Evolutionary conservation across 2,113 vertebrate species (phyloP).

Genomic region (Cyanoderma ruficeps): DNA sequence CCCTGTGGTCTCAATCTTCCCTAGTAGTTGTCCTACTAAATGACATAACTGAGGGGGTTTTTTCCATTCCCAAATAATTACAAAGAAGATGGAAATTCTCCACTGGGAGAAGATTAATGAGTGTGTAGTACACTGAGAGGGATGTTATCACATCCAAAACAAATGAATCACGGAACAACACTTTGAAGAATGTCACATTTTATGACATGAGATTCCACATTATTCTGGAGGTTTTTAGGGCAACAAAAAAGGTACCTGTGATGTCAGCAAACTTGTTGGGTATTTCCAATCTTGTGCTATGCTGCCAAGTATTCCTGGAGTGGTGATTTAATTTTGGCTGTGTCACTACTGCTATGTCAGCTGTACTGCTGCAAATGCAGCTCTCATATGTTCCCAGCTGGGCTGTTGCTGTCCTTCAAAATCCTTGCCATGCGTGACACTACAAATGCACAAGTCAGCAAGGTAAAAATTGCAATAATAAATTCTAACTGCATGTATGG

Average conservation of each 20-base stretch:
- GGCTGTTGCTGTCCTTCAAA: constrained; percentile 61
- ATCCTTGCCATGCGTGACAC: neutral
- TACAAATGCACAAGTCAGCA: neutral
- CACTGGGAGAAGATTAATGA: neutral
- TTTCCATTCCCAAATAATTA: neutral
- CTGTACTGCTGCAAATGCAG: neutral
- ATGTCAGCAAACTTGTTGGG: neutral
- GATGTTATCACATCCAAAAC: neutral
- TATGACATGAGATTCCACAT: neutral
- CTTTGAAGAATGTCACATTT: neutral
- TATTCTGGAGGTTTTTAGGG: neutral
- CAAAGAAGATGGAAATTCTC: neutral
- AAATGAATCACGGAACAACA: neutral
- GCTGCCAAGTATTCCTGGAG: constrained; percentile 4
- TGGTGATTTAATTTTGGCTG: constrained; percentile 1
- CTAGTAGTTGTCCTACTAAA: neutral
- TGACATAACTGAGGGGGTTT: neutral
- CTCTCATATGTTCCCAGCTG: neutral
- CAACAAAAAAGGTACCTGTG: neutral
- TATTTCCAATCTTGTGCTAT: neutral
- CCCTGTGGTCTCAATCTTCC: neutral
- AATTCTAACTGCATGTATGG: accelerated
- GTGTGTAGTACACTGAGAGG: neutral
- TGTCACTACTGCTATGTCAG: constrained; percentile 30
- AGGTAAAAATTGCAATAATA: neutral